Conservation (phyloP, 2,888 invertebrate species). For the Xanthia icteritia region DNA sequence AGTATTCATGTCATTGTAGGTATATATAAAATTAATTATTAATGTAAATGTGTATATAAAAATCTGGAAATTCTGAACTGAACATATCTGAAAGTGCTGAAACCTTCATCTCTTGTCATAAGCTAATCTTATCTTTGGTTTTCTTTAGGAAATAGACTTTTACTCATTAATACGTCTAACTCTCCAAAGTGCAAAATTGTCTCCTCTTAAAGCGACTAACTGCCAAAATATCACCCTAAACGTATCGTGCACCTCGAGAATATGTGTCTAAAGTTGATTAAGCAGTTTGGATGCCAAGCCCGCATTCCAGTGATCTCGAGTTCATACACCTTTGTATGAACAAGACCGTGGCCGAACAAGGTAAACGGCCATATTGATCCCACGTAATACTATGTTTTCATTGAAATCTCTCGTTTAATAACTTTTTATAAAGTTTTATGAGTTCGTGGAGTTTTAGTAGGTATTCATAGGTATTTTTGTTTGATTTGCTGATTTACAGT, state of each 20-base stretch:
- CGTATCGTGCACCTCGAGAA: conserved; percentile 56
- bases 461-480: background rate
- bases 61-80: too few species aligned
- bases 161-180: too few species aligned
- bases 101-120: too few species aligned
- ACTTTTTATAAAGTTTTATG: conserved; percentile 17
- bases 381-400: conserved; percentile 26
- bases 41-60: too few species aligned
- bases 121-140: too few species aligned
- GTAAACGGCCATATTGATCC: conserved; percentile 38
- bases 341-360: conserved; percentile 56
- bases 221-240: conserved; percentile 27
- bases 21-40: too few species aligned
- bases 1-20: too few species aligned
- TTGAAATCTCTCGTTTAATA: conserved; percentile 40
- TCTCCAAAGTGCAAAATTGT: background rate
- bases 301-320: conserved; percentile 61
- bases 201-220: background rate
- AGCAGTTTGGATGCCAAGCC: conserved; percentile 77
- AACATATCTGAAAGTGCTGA: too few species aligned
- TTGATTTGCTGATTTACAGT: background rate
- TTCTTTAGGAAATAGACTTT: background rate
- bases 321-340: conserved; percentile 68
- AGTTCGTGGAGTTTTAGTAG: conserved; percentile 24
- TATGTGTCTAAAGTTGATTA: conserved; percentile 71